Base-by-base conservation (phyloP, 2,888 invertebrate species). In the Drosophila recens region DNA sequence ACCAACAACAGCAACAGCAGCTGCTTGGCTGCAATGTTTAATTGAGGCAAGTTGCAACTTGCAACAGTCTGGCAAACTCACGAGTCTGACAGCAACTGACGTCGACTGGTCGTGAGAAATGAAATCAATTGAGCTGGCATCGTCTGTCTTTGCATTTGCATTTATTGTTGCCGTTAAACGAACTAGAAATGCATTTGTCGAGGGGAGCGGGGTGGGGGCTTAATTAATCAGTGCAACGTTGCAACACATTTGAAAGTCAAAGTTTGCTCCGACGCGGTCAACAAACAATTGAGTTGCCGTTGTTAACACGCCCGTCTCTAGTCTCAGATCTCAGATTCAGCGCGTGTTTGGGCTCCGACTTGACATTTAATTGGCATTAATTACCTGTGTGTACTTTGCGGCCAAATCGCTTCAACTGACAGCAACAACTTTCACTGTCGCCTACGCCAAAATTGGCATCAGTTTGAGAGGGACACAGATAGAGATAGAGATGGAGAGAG, bases 311-410 rank as follows among this genome's bases (percentile, higher is more conserved):
- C 72, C 80, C 69, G 70, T 13, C 20, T 42, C 42, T 10, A 27
- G 27, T 27, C 27, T 27, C 27, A 27, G 27, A 27, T 27, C 27
- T 36, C 13, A 36, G 36, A 36, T 52, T n/a, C 61, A 56, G 54
- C 63, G 57, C 64, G 64, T 65, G 57, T 65, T 61, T 57, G 67
- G 65, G 66, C 76, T 62, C 61, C 53, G 56, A 75, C 69, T 80
- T 85, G 88, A 86, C 88, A 88, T 80, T 82, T 86, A 85, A 85
- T 88, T 85, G 88, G 83, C 84, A 80, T 88, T 85, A 85, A 88
- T 85, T 88, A 88, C 80, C 78, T 57, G 53, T 63, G 61, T 62
- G 66, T 74, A 71, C 79, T 66, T 78, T 67, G 52, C 51, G 63
- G 48, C 63, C 66, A 67, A 72, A 46, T 17, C 40, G 49, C 57